Conservation (phyloP, 1,140 invertebrate genomes). For the Berghia stephanieae region DNA sequence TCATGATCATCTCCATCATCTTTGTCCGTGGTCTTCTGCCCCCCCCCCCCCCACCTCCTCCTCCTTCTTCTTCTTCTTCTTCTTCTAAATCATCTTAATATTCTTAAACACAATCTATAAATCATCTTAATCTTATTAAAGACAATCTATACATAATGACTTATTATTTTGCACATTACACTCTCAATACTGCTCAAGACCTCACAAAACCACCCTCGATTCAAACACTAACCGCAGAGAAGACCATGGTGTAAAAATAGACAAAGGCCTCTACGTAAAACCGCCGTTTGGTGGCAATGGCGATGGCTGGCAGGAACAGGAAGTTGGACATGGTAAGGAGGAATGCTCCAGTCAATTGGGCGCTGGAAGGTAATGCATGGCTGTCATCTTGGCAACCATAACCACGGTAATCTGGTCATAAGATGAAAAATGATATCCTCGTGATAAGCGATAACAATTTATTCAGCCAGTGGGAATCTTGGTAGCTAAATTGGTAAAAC, state of each 20-base stretch:
- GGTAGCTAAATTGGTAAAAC: not conserved
- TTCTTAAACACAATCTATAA: too few species aligned
- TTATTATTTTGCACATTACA: too few species aligned
- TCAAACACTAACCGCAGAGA: constrained; percentile 75
- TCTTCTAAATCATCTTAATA: too few species aligned
- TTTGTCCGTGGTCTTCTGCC: too few species aligned
- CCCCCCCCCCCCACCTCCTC: too few species aligned
- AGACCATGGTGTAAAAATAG: constrained; percentile 87
- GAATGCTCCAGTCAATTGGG: constrained; percentile 77
- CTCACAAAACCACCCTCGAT: constrained; percentile 44
- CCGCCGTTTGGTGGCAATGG: constrained; percentile 77
- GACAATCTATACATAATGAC: too few species aligned
- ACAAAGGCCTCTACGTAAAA: constrained; percentile 87
- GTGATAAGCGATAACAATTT: constrained; percentile 9
- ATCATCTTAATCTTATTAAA: too few species aligned
- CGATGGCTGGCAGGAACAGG: constrained; percentile 82
- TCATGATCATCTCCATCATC: too few species aligned
- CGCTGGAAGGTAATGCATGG: constrained; percentile 74
- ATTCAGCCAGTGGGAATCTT: too few species aligned
- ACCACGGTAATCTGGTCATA: constrained; percentile 73
- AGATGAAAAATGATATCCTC: not conserved
- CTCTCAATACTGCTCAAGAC: too few species aligned
- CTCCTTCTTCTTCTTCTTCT: too few species aligned
- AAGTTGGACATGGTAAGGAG: constrained; percentile 88
- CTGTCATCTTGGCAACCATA: constrained; percentile 87